Evolutionary conservation across 1,140 invertebrate genomes (phyloP).

Genomic region (Teleogryllus occipitalis): DNA sequence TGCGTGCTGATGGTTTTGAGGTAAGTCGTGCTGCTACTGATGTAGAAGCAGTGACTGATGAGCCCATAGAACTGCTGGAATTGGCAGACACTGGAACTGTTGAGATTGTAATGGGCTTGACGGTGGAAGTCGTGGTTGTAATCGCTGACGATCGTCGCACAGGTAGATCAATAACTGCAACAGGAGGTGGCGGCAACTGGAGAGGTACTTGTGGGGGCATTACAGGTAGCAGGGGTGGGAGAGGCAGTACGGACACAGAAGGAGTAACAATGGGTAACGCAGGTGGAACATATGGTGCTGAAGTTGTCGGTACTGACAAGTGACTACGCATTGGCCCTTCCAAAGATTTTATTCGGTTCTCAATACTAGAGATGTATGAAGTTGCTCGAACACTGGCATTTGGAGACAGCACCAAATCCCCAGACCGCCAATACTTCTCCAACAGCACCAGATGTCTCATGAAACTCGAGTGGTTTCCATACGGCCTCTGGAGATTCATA

Average conservation of each 20-base stretch:
- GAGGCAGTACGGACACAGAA: conserved; percentile 13
- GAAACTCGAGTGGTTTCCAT: conserved; percentile 76
- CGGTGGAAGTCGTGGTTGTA: not conserved
- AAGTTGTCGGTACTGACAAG: not conserved
- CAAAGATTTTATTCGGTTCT: conserved; percentile 65
- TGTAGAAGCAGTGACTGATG: not conserved
- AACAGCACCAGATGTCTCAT: conserved; percentile 67
- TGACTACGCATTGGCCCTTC: conserved; percentile 38
- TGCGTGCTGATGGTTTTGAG: not conserved
- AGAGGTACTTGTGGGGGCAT: not conserved
- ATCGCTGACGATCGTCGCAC: not conserved
- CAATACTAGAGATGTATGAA: conserved; percentile 68
- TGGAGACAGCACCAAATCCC: conserved; percentile 61
- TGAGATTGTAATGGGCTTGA: not conserved
- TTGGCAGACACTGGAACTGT: not conserved
- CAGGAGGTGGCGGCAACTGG: not conserved
- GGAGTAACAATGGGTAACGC: conserved; percentile 11
- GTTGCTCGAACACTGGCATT: conserved; percentile 62
- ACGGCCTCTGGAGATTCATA: conserved; percentile 71
- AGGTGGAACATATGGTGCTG: not conserved
- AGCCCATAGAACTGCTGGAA: not conserved
- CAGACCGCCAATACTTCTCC: conserved; percentile 65
- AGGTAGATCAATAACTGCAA: conserved; percentile 18
- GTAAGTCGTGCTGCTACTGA: not conserved
- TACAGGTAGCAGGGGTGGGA: not conserved